These are phyloP conservation scores for Anastatus disparis DNA, from an alignment of 1,140 invertebrate genomes.

Conservation along the genomic window DNA sequence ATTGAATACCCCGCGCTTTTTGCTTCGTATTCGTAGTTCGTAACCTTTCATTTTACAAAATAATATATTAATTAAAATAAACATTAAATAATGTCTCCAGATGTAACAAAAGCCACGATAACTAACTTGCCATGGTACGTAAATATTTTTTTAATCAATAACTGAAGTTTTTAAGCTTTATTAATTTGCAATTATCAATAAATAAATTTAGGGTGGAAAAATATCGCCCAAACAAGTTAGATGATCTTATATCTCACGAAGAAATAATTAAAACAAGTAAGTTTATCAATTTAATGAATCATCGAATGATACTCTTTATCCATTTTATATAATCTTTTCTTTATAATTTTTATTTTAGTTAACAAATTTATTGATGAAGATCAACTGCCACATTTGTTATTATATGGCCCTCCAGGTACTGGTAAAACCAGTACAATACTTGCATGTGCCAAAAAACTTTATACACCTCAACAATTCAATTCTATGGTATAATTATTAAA, in stretches of 20 bases:
- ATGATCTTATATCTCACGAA: conserved; percentile 96
- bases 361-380: conserved; percentile 92
- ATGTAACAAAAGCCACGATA: neutral
- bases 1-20: no score
- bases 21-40: no score
- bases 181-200: conserved; percentile 31
- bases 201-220: conserved; percentile 91
- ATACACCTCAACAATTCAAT: conserved; percentile 85
- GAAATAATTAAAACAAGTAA: conserved; percentile 97
- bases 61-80: no score
- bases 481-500: conserved; percentile 77
- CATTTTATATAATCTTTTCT: conserved; percentile 24
- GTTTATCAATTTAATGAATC: conserved; percentile 50
- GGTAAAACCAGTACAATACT: conserved; percentile 99
- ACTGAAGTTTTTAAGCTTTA: no score
- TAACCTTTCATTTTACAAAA: no score
- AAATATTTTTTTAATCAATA: conserved; percentile 18
- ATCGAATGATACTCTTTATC: conserved; percentile 23
- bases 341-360: conserved; percentile 72
- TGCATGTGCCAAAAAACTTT: conserved; percentile 94
- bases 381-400: conserved; percentile 93
- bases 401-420: conserved; percentile 99
- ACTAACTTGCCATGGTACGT: conserved; percentile 69
- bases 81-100: conserved; percentile 10
- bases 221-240: conserved; percentile 90